Percentiles rank a stretch among this genome's conserved stretches.
phyloP scores from a whole-genome alignment of 2,113 vertebrate genomes.

The Gymnarchus niloticus region DNA sequence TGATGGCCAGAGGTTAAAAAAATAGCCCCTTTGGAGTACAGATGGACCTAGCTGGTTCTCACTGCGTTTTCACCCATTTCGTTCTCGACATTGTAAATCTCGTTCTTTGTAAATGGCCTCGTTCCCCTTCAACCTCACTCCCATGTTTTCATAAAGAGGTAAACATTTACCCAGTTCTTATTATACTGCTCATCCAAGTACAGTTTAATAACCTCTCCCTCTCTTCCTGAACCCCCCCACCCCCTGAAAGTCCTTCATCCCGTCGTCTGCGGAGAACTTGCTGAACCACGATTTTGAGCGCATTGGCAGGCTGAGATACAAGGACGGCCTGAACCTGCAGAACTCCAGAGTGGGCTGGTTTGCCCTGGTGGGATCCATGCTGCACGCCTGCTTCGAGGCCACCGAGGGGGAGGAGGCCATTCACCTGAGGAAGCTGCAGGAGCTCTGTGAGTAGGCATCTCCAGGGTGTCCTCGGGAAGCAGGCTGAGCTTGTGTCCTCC shows the following conservation, averaged over 20 bases:
- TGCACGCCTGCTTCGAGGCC: slow-evolving; percentile 63
- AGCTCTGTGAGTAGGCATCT: slow-evolving; percentile 76
- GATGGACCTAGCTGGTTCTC: no score
- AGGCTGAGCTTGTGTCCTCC: not conserved
- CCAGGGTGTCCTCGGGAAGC: not conserved
- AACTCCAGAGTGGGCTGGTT: slow-evolving; percentile 81
- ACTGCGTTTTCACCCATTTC: no score
- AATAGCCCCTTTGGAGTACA: no score
- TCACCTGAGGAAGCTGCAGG: slow-evolving; percentile 83
- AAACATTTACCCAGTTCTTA: not conserved
- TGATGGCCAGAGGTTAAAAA: no score
- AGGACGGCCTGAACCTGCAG: slow-evolving; percentile 84
- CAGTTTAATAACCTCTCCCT: not conserved
- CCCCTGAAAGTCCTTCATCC: slow-evolving; percentile 68
- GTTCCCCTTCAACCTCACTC: not conserved
- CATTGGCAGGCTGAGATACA: slow-evolving; percentile 79
- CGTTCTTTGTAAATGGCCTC: not conserved
- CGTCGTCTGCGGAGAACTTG: slow-evolving; percentile 68
- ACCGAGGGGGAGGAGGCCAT: slow-evolving; percentile 66
- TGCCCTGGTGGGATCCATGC: slow-evolving; percentile 67
- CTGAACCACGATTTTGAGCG: slow-evolving; percentile 75
- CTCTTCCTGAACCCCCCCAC: not conserved
- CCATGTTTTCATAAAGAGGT: not conserved
- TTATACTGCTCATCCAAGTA: not conserved
- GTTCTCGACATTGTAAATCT: no score